These are phyloP conservation scores for Agonum fuliginosum DNA, from an alignment of 2,888 invertebrate species.

Conservation along the genomic window DNA sequence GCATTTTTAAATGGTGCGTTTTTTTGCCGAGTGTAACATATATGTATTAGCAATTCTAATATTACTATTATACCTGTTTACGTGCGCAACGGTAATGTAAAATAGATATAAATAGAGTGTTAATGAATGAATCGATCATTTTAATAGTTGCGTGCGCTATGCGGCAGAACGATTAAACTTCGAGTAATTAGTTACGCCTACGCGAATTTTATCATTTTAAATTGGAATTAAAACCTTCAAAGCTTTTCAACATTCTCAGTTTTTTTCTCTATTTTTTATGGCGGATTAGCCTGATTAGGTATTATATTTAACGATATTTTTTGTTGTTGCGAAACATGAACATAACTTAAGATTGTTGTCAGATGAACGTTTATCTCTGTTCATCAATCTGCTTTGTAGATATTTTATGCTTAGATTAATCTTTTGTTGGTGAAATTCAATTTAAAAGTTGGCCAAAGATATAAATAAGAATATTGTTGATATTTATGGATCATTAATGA, in stretches of 20 bases:
- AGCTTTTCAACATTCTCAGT: conserved; percentile 8
- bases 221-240: background rate
- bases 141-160: conserved; percentile 31
- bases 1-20: no score
- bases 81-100: background rate
- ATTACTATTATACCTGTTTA: background rate
- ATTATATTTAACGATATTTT: conserved; percentile 5
- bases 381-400: background rate
- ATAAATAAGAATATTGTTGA: background rate
- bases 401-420: background rate
- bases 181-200: conserved; percentile 34
- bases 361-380: background rate
- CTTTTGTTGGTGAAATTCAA: background rate
- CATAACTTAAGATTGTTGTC: conserved; percentile 29
- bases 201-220: conserved; percentile 32
- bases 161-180: conserved; percentile 7
- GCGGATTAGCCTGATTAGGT: conserved; percentile 2
- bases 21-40: no score
- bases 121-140: conserved; percentile 38
- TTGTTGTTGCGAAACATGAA: background rate
- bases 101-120: conserved; percentile 32
- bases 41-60: no score
- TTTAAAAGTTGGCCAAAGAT: background rate
- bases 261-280: background rate
- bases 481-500: background rate